Conservation (phyloP, 2,797 vertebrate genomes). For the Scolopax rusticola region DNA sequence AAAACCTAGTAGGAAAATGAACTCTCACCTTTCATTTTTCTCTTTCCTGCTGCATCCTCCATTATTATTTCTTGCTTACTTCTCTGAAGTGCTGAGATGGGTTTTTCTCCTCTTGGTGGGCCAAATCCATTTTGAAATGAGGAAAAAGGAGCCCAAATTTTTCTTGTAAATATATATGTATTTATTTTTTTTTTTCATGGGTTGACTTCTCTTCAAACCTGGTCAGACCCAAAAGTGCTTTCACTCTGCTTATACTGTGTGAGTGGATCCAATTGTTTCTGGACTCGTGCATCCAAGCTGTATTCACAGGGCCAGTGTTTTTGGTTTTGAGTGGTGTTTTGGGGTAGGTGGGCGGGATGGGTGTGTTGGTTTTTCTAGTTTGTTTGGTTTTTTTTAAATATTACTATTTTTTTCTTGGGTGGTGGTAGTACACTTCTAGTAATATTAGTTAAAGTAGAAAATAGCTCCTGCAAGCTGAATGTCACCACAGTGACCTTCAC, state of each 20-base stretch:
- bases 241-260: background rate
- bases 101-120: background rate
- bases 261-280: background rate
- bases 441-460: background rate
- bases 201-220: background rate
- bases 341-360: background rate
- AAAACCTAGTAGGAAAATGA: background rate
- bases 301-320: background rate
- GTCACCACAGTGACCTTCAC: background rate
- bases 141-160: background rate
- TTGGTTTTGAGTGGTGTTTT: accelerated
- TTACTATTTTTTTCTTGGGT: no score
- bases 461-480: background rate
- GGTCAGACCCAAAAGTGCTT: background rate
- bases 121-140: background rate
- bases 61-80: background rate
- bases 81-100: background rate
- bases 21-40: background rate
- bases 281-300: background rate
- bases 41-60: background rate
- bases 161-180: background rate
- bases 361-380: background rate
- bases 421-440: background rate
- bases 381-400: background rate
- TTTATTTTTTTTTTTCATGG: accelerated